A percentile compares a stretch with the other conserved stretches of the same genome.
Evolutionary conservation across 2,113 vertebrate genomes (phyloP).

Genomic region (Eira barbara): DNA sequence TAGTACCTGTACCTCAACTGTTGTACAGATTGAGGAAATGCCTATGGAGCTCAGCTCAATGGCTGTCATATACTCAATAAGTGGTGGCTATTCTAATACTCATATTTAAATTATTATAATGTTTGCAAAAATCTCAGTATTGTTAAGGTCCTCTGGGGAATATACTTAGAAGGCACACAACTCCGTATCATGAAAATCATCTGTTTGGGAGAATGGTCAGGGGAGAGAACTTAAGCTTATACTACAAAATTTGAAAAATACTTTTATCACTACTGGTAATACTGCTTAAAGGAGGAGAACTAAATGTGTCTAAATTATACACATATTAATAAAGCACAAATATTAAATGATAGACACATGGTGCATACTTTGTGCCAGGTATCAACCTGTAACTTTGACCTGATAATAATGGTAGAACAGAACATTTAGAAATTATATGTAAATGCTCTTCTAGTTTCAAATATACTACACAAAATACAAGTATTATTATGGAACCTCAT

Average conservation of each 20-base stretch:
- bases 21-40: not conserved
- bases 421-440: not conserved
- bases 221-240: not conserved
- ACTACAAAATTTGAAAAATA: not conserved
- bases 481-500: not conserved
- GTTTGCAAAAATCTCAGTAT: not conserved
- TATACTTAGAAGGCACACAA: not conserved
- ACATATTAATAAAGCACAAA: not conserved
- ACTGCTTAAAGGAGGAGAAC: not conserved
- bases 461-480: not conserved
- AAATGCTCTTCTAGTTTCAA: not conserved
- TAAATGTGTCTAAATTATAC: not conserved
- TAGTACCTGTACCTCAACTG: fast-evolving
- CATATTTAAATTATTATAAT: not conserved
- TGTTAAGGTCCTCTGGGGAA: not conserved
- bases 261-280: not conserved
- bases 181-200: not conserved
- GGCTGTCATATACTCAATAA: not conserved
- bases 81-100: not conserved
- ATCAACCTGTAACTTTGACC: not conserved
- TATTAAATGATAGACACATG: not conserved
- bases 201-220: not conserved
- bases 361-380: not conserved
- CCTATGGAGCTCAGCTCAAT: not conserved
- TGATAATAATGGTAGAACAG: not conserved